Evolutionary conservation across 2,888 invertebrate genomes (phyloP).

Genomic region (Camptogramma bilineatum): DNA sequence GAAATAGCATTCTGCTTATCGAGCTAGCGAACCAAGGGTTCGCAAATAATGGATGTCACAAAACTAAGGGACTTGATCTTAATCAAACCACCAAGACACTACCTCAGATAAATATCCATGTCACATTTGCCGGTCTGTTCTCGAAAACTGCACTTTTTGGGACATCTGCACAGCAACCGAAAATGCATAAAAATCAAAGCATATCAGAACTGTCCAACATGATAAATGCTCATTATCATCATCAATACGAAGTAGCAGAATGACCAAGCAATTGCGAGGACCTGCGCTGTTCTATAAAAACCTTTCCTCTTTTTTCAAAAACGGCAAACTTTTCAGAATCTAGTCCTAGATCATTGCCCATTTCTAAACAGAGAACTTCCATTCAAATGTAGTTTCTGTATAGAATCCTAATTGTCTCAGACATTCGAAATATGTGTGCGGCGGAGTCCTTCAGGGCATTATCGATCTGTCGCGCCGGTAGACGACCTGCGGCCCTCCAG

Average conservation of each 20-base stretch:
- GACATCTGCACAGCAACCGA: too few relatives aligned
- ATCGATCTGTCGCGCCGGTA: slow-evolving; percentile 49
- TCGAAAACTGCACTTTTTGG: too few relatives aligned
- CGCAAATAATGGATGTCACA: background rate
- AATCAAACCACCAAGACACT: background rate
- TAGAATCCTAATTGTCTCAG: background rate
- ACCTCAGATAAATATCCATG: background rate
- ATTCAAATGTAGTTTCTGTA: background rate
- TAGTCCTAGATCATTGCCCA: too few relatives aligned
- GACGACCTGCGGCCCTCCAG: slow-evolving; percentile 51
- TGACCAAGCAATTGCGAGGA: too few relatives aligned
- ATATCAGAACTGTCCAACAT: too few relatives aligned
- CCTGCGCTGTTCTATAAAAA: too few relatives aligned
- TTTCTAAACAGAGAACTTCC: background rate
- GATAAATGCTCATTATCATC: too few relatives aligned
- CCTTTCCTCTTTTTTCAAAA: too few relatives aligned
- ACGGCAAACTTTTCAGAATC: too few relatives aligned
- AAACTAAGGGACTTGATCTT: background rate
- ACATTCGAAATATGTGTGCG: background rate
- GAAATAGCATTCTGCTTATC: slow-evolving; percentile 19
- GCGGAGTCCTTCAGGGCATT: slow-evolving; percentile 7
- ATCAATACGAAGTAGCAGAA: too few relatives aligned
- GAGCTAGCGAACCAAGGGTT: background rate
- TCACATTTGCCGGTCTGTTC: background rate
- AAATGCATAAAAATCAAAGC: too few relatives aligned